Evolutionary conservation across 1,140 invertebrate species (phyloP).

Genomic region (Babylonia areolata): DNA sequence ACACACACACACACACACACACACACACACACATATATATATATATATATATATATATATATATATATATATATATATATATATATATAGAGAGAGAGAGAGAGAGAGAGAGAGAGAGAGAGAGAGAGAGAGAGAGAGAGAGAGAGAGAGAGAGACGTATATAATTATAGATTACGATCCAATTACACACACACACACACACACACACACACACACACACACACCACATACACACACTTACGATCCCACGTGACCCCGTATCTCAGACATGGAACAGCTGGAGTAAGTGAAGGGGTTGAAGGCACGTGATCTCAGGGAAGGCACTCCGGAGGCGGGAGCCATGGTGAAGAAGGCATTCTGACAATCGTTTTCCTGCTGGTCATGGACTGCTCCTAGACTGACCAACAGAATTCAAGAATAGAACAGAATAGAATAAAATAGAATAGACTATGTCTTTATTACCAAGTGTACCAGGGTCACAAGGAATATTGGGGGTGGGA

Average conservation of each 20-base stretch:
- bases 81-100: neutral
- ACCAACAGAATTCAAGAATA: neutral
- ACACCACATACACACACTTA: neutral
- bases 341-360: neutral
- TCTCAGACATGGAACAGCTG: neutral
- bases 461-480: too few relatives aligned
- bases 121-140: neutral
- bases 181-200: neutral
- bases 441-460: too few relatives aligned
- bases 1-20: slow-evolving; percentile 18
- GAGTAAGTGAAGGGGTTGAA: neutral
- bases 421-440: too few relatives aligned
- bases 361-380: neutral
- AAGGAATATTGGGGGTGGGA: too few relatives aligned
- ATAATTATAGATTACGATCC: too few relatives aligned
- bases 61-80: neutral
- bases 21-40: slow-evolving; percentile 9
- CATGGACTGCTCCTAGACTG: neutral
- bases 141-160: neutral
- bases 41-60: neutral
- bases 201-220: neutral
- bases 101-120: neutral
- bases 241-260: neutral
- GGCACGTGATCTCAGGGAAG: neutral
- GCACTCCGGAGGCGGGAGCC: neutral